Evolutionary conservation across 2,113 vertebrate species (phyloP).

Genomic region (Pteropus alecto): DNA sequence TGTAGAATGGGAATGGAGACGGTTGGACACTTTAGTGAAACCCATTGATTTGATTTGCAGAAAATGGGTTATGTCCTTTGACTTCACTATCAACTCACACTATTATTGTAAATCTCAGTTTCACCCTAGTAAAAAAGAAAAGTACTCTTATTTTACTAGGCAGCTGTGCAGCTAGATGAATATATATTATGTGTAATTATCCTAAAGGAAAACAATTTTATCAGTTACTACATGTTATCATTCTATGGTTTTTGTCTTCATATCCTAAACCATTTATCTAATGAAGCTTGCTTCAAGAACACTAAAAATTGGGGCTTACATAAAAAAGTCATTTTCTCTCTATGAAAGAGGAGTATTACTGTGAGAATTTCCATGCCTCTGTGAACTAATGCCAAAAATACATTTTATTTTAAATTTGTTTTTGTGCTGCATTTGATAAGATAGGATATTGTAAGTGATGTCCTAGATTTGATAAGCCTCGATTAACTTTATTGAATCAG

Average conservation of each 20-base stretch:
- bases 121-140: background rate
- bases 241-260: background rate
- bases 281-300: background rate
- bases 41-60: background rate
- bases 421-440: background rate
- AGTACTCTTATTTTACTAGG: background rate
- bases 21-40: background rate
- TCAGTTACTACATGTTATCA: background rate
- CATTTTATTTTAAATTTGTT: background rate
- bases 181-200: background rate
- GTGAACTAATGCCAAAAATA: background rate
- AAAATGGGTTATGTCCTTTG: background rate
- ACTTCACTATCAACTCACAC: background rate
- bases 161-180: background rate
- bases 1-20: background rate
- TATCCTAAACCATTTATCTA: background rate
- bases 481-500: slow-evolving; percentile 17
- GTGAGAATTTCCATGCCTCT: background rate
- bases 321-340: background rate
- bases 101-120: background rate
- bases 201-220: background rate
- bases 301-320: background rate
- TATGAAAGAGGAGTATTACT: background rate
- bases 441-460: background rate
- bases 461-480: background rate